A percentile compares a stretch with the other conserved stretches of the same genome.
Conservation (phyloP, 2,888 invertebrate genomes). For the Sisyra nigra region DNA sequence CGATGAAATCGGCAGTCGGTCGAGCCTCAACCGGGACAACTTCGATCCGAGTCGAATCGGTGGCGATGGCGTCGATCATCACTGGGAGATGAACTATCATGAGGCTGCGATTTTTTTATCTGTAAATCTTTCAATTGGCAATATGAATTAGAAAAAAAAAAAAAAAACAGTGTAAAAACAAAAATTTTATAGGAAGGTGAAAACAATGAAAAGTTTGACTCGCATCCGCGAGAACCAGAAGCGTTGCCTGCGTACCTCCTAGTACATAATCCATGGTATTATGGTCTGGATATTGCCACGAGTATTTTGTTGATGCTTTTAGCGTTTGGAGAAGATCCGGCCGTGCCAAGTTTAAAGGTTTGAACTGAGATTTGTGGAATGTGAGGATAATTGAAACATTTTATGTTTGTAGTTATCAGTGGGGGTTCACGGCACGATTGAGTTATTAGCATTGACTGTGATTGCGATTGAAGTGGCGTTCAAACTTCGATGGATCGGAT, state of each 20-base stretch:
- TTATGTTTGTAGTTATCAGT: slow-evolving; percentile 42
- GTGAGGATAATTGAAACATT: neutral
- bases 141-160: neutral
- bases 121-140: slow-evolving; percentile 26
- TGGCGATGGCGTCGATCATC: slow-evolving; percentile 26
- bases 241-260: slow-evolving; percentile 74
- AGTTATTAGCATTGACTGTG: slow-evolving; percentile 56
- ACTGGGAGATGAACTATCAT: slow-evolving; percentile 83
- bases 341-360: slow-evolving; percentile 53
- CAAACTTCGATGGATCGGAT: slow-evolving; percentile 74
- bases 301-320: slow-evolving; percentile 57
- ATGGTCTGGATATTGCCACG: slow-evolving; percentile 61
- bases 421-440: slow-evolving; percentile 67
- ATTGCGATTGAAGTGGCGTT: slow-evolving; percentile 64
- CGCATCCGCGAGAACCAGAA: slow-evolving; percentile 67
- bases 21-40: slow-evolving; percentile 35
- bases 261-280: slow-evolving; percentile 79
- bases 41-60: slow-evolving; percentile 20
- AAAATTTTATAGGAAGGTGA: slow-evolving; percentile 54
- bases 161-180: neutral
- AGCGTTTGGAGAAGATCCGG: slow-evolving; percentile 69
- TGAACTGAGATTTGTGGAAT: neutral
- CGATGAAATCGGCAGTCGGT: slow-evolving; percentile 44
- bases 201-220: slow-evolving; percentile 83
- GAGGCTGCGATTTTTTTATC: slow-evolving; percentile 79